A percentile compares a stretch with the other conserved stretches of the same genome.
Evolutionary conservation across 2,888 invertebrate genomes (phyloP).

Genomic region (Lomographa bimaculata): DNA sequence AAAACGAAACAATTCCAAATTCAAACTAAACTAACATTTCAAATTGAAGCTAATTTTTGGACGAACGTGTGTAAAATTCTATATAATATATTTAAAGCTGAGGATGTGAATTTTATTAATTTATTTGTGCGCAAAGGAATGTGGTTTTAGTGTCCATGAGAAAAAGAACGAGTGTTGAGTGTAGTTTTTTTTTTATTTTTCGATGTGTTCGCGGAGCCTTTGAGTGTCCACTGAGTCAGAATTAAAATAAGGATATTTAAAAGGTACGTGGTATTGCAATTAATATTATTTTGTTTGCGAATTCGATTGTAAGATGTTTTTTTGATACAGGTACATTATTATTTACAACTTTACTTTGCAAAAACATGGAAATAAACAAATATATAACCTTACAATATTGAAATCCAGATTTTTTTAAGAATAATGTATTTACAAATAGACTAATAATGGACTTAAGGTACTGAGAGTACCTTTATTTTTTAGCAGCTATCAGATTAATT

Average conservation of each 20-base stretch:
- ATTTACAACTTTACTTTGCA: no score
- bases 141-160: slow-evolving; percentile 63
- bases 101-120: slow-evolving; percentile 63
- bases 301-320: no score
- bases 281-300: no score
- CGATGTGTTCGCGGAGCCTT: slow-evolving; percentile 45
- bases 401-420: no score
- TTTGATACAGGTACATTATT: no score
- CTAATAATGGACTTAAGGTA: no score
- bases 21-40: slow-evolving; percentile 31
- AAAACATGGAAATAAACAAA: no score
- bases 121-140: slow-evolving; percentile 58
- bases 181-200: slow-evolving; percentile 53
- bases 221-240: slow-evolving; percentile 33
- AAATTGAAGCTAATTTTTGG: slow-evolving; percentile 31
- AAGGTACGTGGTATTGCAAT: slow-evolving; percentile 41
- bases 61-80: slow-evolving; percentile 37
- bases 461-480: no score
- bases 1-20: slow-evolving; percentile 56
- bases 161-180: slow-evolving; percentile 67
- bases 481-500: no score
- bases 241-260: slow-evolving; percentile 39
- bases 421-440: no score
- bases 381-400: no score
- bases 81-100: no score